Evolutionary conservation across 2,113 vertebrate species (phyloP), one percentile per base, ranked within the genome.

Genomic region (Bubo bubo): DNA sequence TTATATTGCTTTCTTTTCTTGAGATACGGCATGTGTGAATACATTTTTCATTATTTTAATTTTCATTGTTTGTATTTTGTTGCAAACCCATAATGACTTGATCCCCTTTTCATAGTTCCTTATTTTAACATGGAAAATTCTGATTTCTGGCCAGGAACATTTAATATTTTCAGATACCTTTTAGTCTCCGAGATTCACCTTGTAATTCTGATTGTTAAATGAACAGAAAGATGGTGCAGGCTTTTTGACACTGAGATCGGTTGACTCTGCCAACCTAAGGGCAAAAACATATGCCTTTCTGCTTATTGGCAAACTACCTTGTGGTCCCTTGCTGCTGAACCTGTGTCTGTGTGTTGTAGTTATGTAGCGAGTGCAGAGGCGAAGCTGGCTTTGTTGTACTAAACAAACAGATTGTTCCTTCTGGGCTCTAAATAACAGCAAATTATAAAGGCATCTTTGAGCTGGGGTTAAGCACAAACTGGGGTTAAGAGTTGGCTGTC

Each of bases 1-100:
- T 90, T 86, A 62, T 8, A 37, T 71, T 90, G 45, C 49, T 97
- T 94, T 74, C 7, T 91, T 95, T 87, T 72, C 26, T 87, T 75
- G 60, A 66, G 66, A 58, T 85, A 70, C 0, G 43, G 43, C 56
- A 45, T 24, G 2, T 73, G 39, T 94, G 66, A 93, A 88, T 91
- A 47, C 90, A 41, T 47, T 85, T 93, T 72, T 74, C 47, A 43
- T 88, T 88, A 59, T 88, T 93, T 94, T 94, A 53, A 73, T 45
- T 93, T 88, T 18, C 16, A 28, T 85, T 94, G 45, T 88, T 86
- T 96, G 20, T 89, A 19, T 82, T 3, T 2, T 91, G 50, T 2
- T 91, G 50, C 56, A 74, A 89, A 87, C 47, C 26, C 22, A 8
- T 59, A 66, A 90, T 50, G 24, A 50, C 24, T 47, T 88, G 66